phyloP scores from a whole-genome alignment of 23 tunicate species.

The Botrylloides violaceus region DNA sequence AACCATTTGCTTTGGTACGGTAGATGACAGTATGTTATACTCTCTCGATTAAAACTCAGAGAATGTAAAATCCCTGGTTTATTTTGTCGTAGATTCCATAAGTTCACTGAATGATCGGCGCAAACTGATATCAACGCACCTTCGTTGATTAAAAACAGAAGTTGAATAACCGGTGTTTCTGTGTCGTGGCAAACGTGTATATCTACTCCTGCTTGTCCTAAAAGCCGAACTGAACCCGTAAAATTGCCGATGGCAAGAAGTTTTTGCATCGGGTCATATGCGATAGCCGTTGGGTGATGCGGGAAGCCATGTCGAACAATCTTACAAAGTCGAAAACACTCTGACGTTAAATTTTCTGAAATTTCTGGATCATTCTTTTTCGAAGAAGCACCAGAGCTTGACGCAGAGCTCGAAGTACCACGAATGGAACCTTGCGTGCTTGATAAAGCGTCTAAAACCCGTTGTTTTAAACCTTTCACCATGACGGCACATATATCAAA shows the following conservation, averaged over 20 bases:
- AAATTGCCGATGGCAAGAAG: conserved; percentile 58
- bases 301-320: conserved; percentile 82
- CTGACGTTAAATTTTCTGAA: conserved; percentile 34
- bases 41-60: conserved; percentile 67
- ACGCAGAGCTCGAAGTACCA: not conserved
- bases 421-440: conserved; percentile 1
- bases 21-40: conserved; percentile 46
- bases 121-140: conserved; percentile 87
- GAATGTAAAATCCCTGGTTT: conserved; percentile 80
- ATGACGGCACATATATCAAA: too few relatives aligned
- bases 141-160: conserved; percentile 62
- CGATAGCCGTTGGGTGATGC: conserved; percentile 46
- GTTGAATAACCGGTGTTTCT: conserved; percentile 42
- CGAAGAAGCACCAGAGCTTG: not conserved
- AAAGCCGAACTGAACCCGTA: conserved; percentile 50
- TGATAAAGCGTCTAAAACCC: not conserved
- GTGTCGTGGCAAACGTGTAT: conserved; percentile 46
- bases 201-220: conserved; percentile 79
- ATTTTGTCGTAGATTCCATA: conserved; percentile 78
- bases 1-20: conserved; percentile 82
- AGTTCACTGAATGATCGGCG: conserved; percentile 65
- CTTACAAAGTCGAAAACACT: conserved; percentile 67
- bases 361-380: conserved; percentile 39
- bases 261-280: conserved; percentile 74
- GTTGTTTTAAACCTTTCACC: not conserved